phyloP scores from a whole-genome alignment of 2,888 invertebrate species.

The Xanthia icteritia region DNA sequence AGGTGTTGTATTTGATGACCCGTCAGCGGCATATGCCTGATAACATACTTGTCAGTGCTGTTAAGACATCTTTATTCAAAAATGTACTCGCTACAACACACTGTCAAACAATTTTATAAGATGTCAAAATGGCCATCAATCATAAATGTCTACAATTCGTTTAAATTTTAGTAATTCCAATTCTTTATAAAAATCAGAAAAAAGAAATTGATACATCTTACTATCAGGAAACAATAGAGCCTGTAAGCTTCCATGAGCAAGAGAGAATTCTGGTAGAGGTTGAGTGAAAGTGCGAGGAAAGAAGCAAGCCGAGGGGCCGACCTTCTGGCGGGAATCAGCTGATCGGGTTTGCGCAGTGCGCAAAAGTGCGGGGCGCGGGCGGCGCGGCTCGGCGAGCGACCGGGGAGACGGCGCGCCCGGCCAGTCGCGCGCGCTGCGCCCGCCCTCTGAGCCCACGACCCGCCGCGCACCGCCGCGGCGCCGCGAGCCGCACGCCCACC shows the following conservation, averaged over 20 bases:
- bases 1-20: neutral
- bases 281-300: constrained; percentile 77
- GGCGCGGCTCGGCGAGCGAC: constrained; percentile 67
- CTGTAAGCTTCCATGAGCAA: constrained; percentile 34
- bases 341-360: constrained; percentile 90
- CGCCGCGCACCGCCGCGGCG: constrained; percentile 68
- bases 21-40: neutral
- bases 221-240: constrained; percentile 5
- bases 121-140: constrained; percentile 16
- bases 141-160: neutral
- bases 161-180: neutral
- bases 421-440: constrained; percentile 77
- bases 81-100: neutral
- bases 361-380: constrained; percentile 82
- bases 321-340: constrained; percentile 90
- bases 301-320: constrained; percentile 78
- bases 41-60: neutral
- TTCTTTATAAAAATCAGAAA: neutral
- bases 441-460: constrained; percentile 67
- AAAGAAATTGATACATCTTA: neutral
- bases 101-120: neutral
- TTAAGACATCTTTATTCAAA: neutral
- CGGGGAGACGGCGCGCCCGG: constrained; percentile 80
- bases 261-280: constrained; percentile 39
- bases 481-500: constrained; percentile 66